Conservation (phyloP, 2,888 invertebrate species). For the Hyles lineata region DNA sequence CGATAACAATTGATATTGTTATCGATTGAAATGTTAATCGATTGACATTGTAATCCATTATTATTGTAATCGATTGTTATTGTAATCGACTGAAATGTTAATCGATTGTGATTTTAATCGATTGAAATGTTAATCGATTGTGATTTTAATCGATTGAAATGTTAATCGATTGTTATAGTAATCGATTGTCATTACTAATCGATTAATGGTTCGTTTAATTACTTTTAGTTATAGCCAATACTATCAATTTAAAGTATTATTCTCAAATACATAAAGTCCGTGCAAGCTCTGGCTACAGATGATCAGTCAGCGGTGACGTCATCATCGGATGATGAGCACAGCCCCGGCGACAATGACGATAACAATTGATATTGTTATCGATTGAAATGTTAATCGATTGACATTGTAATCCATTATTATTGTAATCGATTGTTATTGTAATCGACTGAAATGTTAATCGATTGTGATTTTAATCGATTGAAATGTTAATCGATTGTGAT, state of each 20-base stretch:
- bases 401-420: not conserved
- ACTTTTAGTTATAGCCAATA: too few relatives aligned
- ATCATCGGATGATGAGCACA: conserved; percentile 47
- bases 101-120: too few relatives aligned
- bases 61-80: not conserved
- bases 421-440: too few relatives aligned
- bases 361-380: conserved; percentile 32
- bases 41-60: not conserved
- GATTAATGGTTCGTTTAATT: too few relatives aligned
- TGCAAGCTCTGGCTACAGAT: conserved; percentile 77
- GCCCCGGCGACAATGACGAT: conserved; percentile 46
- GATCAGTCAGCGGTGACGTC: conserved; percentile 44
- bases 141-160: not conserved
- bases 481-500: not conserved
- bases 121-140: not conserved
- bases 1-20: conserved; percentile 34
- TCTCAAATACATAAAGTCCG: too few relatives aligned
- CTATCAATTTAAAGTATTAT: too few relatives aligned
- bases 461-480: not conserved
- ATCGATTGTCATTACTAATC: too few relatives aligned
- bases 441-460: too few relatives aligned
- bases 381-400: conserved; percentile 1
- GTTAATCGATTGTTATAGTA: too few relatives aligned
- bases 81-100: too few relatives aligned
- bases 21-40: conserved; percentile 25